A percentile compares a stretch with the other conserved stretches of the same genome.
phyloP scores from a whole-genome alignment of 1,140 invertebrate genomes.

The Brachionus plicatilis region DNA sequence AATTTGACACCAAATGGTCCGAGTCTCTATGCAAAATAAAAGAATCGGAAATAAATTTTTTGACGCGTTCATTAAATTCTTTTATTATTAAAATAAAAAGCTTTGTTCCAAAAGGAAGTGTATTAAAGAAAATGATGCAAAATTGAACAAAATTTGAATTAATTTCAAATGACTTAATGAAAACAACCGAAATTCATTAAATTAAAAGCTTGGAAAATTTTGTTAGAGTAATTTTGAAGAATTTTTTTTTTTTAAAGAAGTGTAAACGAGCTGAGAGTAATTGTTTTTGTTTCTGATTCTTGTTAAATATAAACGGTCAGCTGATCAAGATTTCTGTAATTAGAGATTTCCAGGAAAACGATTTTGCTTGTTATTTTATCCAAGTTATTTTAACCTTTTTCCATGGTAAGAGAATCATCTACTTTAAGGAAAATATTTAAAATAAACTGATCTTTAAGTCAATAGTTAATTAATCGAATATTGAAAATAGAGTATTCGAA shows the following conservation, averaged over 20 bases:
- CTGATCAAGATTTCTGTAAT: slow-evolving; percentile 18
- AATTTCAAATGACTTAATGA: not conserved
- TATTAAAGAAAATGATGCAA: slow-evolving; percentile 13
- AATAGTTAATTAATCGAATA: slow-evolving; percentile 33
- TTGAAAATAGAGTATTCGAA: not conserved
- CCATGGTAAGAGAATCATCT: not conserved
- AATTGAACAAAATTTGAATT: not conserved
- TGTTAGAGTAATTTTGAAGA: not conserved
- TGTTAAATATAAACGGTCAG: slow-evolving; percentile 20
- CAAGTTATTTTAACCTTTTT: slow-evolving; percentile 34
- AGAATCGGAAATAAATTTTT: not conserved
- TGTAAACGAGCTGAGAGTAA: not conserved
- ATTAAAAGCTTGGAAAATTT: slow-evolving; percentile 25
- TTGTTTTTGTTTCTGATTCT: slow-evolving; percentile 18
- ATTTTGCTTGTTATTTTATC: not conserved
- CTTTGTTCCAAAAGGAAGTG: not conserved
- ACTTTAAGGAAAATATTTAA: slow-evolving; percentile 10
- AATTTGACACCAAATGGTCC: not conserved
- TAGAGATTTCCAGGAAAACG: not conserved
- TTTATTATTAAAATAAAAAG: not conserved
- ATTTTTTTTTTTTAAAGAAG: not conserved
- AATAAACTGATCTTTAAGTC: slow-evolving; percentile 31
- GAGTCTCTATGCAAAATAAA: not conserved
- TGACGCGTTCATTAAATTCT: not conserved
- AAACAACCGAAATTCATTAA: not conserved